Conservation (phyloP, 1,140 invertebrate species). For the Lysiphlebus fabarum region DNA sequence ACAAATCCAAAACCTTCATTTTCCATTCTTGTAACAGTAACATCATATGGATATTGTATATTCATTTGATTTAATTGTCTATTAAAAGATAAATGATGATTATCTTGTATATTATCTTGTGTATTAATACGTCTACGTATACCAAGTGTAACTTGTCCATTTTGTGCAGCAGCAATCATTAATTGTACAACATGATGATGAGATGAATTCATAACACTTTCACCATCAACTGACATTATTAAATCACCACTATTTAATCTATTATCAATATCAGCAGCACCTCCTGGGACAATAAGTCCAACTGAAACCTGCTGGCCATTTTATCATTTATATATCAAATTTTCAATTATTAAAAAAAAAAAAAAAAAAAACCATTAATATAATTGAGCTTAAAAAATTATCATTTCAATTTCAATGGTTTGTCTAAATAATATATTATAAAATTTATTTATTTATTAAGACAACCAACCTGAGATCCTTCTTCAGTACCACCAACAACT, state of each 20-base stretch:
- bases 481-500: constrained; percentile 97
- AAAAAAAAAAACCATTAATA: too few relatives aligned
- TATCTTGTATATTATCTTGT: constrained; percentile 44
- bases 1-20: constrained; percentile 98
- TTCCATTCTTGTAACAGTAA: constrained; percentile 83
- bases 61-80: constrained; percentile 45
- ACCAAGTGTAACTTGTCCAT: constrained; percentile 73
- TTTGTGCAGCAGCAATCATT: constrained; percentile 79
- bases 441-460: not conserved
- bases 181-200: constrained; percentile 87
- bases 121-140: constrained; percentile 61
- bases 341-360: not conserved
- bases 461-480: constrained; percentile 81
- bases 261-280: constrained; percentile 86
- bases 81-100: constrained; percentile 39
- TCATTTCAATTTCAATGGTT: not conserved
- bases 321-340: constrained; percentile 26
- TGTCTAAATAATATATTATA: not conserved
- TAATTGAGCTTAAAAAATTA: too few relatives aligned
- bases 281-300: constrained; percentile 90
- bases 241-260: constrained; percentile 84
- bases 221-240: constrained; percentile 82
- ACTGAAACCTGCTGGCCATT: constrained; percentile 72
- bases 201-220: constrained; percentile 78
- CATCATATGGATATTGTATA: constrained; percentile 72